Conservation (phyloP, 2,888 invertebrate species). For the Hoplodrina ambigua region DNA sequence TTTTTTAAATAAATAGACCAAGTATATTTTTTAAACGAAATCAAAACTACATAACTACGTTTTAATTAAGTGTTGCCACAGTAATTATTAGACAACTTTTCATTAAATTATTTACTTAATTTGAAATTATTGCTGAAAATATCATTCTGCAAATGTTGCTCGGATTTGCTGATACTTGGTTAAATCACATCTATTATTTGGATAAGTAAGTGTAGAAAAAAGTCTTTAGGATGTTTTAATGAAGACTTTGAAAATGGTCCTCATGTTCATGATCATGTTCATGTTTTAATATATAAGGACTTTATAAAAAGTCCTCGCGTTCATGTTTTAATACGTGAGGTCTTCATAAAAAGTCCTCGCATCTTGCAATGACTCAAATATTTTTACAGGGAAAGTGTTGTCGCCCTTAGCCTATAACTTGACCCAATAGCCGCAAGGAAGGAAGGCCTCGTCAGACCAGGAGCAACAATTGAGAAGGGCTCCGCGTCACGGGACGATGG, state of each 20-base stretch:
- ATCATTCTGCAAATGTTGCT: neutral
- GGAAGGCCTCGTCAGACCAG: conserved; percentile 68
- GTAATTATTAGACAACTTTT: neutral
- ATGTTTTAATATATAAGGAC: no score
- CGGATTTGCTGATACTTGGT: neutral
- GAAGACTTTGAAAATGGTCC: no score
- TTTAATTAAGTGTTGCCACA: neutral
- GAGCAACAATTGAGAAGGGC: conserved; percentile 70
- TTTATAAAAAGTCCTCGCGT: no score
- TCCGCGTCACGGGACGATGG: conserved; percentile 62
- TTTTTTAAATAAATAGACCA: neutral
- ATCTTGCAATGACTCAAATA: no score
- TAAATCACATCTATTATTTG: no score
- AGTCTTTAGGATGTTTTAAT: no score
- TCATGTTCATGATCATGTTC: no score
- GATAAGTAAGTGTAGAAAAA: no score
- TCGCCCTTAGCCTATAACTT: conserved; percentile 36
- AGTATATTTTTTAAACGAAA: no score
- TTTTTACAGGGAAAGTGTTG: neutral
- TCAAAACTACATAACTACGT: neutral
- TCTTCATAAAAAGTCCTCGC: no score
- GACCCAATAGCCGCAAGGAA: conserved; percentile 58
- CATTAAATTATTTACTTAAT: neutral
- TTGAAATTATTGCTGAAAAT: neutral
- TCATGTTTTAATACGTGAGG: no score